Evolutionary conservation across 2,888 invertebrate genomes (phyloP).

Genomic region (Synanthedon tipuliformis): DNA sequence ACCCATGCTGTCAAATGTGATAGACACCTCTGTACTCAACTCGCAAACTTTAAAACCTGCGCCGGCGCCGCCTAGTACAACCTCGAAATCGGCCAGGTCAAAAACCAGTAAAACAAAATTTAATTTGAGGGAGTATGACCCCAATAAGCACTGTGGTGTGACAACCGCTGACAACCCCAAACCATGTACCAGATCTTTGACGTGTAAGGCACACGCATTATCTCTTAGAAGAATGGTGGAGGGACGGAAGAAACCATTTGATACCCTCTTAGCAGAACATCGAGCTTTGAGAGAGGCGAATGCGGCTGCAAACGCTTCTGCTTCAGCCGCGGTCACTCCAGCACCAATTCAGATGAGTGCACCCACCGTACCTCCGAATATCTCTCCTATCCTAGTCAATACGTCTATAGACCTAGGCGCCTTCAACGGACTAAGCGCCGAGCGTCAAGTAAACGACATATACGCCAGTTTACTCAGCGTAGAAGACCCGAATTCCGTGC

Average conservation of each 20-base stretch:
- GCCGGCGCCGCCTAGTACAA: conserved; percentile 26
- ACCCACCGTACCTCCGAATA: conserved; percentile 19
- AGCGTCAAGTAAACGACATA: conserved; percentile 55
- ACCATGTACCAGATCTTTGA: conserved; percentile 84
- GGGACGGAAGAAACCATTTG: conserved; percentile 80
- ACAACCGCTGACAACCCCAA: conserved; percentile 74
- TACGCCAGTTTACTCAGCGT: conserved; percentile 47
- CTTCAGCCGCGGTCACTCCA: conserved; percentile 15
- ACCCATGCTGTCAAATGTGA: conserved; percentile 34
- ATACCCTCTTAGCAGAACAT: conserved; percentile 79
- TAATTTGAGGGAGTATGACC: conserved; percentile 78
- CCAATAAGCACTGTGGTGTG: conserved; percentile 87
- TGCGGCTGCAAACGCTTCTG: conserved; percentile 23
- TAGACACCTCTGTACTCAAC: conserved; percentile 26
- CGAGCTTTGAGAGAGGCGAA: conserved; percentile 72
- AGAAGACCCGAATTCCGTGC: conserved; percentile 40
- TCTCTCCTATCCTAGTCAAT: conserved; percentile 50
- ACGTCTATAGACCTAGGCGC: conserved; percentile 42
- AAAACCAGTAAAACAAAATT: conserved; percentile 56
- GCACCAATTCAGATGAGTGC: conserved; percentile 12
- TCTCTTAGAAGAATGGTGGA: conserved; percentile 77
- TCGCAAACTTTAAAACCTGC: conserved; percentile 28
- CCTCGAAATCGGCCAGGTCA: conserved; percentile 30
- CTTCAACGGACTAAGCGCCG: conserved; percentile 45
- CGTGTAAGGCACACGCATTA: conserved; percentile 77